Evolutionary conservation across 2,113 vertebrate species (phyloP).

Genomic region (Diadophis punctatus): DNA sequence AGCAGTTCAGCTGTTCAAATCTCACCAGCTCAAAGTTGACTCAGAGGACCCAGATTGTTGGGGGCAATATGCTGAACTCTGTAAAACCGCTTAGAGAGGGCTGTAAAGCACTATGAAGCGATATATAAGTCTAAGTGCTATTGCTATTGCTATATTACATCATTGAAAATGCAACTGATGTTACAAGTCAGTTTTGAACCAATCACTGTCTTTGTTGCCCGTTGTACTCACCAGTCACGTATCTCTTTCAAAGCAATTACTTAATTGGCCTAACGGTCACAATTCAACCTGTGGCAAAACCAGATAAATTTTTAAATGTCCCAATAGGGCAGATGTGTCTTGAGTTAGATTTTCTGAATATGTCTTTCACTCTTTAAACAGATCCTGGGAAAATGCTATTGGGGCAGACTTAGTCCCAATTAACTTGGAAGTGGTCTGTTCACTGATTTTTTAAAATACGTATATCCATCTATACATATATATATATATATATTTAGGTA

Average conservation of each 20-base stretch:
- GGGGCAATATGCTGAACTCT: too few species aligned
- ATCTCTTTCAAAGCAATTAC: background rate
- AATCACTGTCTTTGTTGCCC: background rate
- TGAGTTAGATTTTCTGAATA: background rate
- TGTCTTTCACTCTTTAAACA: background rate
- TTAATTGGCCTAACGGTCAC: background rate
- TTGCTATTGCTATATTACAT: too few species aligned
- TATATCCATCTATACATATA: background rate
- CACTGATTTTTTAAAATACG: background rate
- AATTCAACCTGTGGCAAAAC: background rate
- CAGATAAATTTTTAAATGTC: background rate
- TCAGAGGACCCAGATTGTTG: too few species aligned
- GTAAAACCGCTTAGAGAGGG: too few species aligned
- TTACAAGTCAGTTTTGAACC: background rate
- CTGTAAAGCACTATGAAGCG: too few species aligned
- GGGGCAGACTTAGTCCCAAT: background rate
- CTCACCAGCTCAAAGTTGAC: too few species aligned
- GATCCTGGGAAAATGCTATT: background rate
- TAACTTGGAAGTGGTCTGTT: slow-evolving; percentile 4
- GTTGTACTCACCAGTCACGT: background rate
- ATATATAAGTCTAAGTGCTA: too few species aligned
- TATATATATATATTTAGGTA: slow-evolving; percentile 67
- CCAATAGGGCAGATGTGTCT: background rate
- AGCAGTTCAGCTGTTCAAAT: too few species aligned
- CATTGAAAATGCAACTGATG: background rate